These are phyloP conservation scores for Caenorhabditis tropicalis DNA, from an alignment of 1,140 invertebrate genomes.

Conservation along the genomic window DNA sequence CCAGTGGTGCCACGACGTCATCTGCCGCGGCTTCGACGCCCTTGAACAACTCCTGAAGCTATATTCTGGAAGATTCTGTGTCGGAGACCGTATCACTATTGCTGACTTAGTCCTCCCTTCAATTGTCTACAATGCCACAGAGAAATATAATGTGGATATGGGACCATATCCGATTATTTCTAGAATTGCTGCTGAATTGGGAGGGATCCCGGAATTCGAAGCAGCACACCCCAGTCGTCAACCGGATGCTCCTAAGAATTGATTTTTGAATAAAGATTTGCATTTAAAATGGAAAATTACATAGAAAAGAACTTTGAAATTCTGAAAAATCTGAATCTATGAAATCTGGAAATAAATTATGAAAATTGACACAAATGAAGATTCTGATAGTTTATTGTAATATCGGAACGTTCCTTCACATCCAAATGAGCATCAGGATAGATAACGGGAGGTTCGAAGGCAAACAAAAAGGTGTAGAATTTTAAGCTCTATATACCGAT, in stretches of 20 bases:
- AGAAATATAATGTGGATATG: background rate
- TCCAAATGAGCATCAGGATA: too few species aligned
- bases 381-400: too few species aligned
- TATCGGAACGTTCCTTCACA: too few species aligned
- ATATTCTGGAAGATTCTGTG: background rate
- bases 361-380: too few species aligned
- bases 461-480: too few species aligned
- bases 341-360: too few species aligned
- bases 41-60: background rate
- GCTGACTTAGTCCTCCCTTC: background rate
- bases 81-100: background rate
- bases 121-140: background rate
- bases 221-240: background rate
- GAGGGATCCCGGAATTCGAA: background rate
- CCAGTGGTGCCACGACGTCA: background rate
- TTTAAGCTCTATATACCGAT: too few species aligned
- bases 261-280: too few species aligned
- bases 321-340: too few species aligned
- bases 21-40: background rate
- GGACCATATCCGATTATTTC: background rate
- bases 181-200: background rate
- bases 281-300: too few species aligned
- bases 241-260: background rate
- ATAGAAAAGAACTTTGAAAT: too few species aligned
- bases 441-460: too few species aligned